A percentile compares a stretch with the other conserved stretches of the same genome.
Evolutionary conservation across 2,888 invertebrate species (phyloP).

Genomic region (Rapana venosa): DNA sequence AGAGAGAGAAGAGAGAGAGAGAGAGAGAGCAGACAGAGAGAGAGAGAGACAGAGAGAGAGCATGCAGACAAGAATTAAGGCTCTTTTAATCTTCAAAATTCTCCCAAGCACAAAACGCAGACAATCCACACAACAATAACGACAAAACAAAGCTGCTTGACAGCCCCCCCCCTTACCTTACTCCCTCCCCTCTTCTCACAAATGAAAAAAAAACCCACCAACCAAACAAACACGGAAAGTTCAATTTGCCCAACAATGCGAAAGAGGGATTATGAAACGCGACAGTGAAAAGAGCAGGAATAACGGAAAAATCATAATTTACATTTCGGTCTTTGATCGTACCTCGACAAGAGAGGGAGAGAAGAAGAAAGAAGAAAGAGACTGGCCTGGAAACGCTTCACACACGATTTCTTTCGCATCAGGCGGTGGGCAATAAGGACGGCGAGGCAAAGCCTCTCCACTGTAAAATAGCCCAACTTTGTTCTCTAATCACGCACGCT

Average conservation of each 20-base stretch:
- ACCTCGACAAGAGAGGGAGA: background rate
- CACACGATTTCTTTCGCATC: conserved; percentile 16
- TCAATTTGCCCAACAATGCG: conserved; percentile 10
- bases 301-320: background rate
- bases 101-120: too few relatives aligned
- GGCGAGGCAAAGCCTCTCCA: background rate
- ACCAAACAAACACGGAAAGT: background rate
- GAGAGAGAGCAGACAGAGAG: conserved; percentile 16
- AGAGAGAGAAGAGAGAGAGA: background rate
- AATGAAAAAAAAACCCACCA: too few relatives aligned
- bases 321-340: conserved; percentile 33
- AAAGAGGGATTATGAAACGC: background rate
- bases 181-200: too few relatives aligned
- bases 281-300: background rate
- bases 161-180: too few relatives aligned
- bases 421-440: conserved; percentile 13
- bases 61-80: background rate
- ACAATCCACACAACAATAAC: too few relatives aligned
- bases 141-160: background rate
- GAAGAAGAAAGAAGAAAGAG: background rate
- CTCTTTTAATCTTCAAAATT: too few relatives aligned
- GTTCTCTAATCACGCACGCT: conserved; percentile 27
- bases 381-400: background rate
- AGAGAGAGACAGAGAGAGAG: background rate
- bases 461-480: conserved; percentile 9